These are phyloP conservation scores for Neogobius melanostomus DNA, from an alignment of 2,113 vertebrate species.

Conservation along the genomic window DNA sequence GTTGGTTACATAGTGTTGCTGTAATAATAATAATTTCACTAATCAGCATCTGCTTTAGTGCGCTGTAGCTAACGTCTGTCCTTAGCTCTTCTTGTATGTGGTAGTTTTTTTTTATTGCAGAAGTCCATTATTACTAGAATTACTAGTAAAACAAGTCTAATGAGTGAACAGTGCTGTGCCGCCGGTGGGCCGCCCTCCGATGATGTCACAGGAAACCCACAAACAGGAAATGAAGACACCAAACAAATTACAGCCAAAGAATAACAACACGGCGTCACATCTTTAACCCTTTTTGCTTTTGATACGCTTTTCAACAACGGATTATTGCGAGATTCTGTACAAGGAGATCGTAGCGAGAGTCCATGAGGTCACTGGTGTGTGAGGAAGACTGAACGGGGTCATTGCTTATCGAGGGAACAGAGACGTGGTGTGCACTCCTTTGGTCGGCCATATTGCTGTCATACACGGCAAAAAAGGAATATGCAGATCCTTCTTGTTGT, in stretches of 20 bases:
- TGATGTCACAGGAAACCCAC: too few relatives aligned
- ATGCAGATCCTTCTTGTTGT: too few relatives aligned
- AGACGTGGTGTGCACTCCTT: constrained; percentile 35
- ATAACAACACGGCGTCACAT: constrained; percentile 42
- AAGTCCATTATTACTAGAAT: too few relatives aligned
- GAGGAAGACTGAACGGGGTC: constrained; percentile 70
- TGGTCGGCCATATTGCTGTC: constrained; percentile 59
- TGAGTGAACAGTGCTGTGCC: too few relatives aligned
- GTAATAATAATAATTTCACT: constrained; percentile 28
- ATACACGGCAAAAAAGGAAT: not conserved
- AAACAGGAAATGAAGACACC: constrained; percentile 42
- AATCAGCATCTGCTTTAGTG: constrained; percentile 38
- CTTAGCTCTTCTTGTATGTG: constrained; percentile 20
- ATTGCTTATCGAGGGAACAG: constrained; percentile 42
- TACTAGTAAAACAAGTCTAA: too few relatives aligned
- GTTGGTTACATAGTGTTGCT: constrained; percentile 11
- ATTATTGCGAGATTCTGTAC: constrained; percentile 65
- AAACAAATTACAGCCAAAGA: constrained; percentile 60
- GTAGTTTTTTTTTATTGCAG: too few relatives aligned
- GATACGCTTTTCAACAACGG: constrained; percentile 58
- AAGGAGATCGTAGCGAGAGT: constrained; percentile 50
- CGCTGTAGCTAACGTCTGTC: constrained; percentile 25
- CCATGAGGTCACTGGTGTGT: constrained; percentile 44
- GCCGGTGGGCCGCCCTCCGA: too few relatives aligned
- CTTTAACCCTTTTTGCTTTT: constrained; percentile 56